Conservation (phyloP, 1,140 invertebrate species). For the Scylla paramamosain region DNA sequence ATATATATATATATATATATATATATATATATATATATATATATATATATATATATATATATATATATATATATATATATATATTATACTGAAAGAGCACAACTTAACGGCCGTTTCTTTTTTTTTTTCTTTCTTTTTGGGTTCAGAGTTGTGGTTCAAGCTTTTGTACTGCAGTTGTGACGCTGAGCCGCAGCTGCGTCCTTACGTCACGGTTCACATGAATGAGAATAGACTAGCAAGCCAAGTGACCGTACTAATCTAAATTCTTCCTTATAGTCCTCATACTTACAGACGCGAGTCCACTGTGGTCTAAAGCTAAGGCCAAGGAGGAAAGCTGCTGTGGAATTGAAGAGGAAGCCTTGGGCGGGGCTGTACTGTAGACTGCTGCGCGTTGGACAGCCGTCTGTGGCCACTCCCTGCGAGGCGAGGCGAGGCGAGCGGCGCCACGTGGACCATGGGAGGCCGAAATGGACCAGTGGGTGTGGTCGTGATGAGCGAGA, state of each 20-base stretch:
- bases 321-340: background rate
- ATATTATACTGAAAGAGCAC: no score
- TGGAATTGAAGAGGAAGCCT: background rate
- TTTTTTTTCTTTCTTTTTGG: no score
- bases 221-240: no score
- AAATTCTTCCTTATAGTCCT: no score
- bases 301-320: background rate
- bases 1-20: slow-evolving; percentile 41
- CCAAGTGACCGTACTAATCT: no score
- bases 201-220: background rate
- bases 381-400: background rate
- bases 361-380: no score
- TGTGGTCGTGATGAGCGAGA: background rate
- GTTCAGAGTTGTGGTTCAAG: no score
- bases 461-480: background rate
- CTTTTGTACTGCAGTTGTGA: background rate
- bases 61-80: no score
- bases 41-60: no score
- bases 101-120: no score
- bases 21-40: no score
- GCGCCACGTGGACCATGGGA: background rate
- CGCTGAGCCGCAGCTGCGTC: background rate
- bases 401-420: background rate
- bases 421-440: background rate
- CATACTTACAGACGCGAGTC: no score